A percentile compares a stretch with the other conserved stretches of the same genome.
These are phyloP conservation scores for Diachasmimorpha longicaudata DNA, from an alignment of 1,140 invertebrate species.

Conservation along the genomic window DNA sequence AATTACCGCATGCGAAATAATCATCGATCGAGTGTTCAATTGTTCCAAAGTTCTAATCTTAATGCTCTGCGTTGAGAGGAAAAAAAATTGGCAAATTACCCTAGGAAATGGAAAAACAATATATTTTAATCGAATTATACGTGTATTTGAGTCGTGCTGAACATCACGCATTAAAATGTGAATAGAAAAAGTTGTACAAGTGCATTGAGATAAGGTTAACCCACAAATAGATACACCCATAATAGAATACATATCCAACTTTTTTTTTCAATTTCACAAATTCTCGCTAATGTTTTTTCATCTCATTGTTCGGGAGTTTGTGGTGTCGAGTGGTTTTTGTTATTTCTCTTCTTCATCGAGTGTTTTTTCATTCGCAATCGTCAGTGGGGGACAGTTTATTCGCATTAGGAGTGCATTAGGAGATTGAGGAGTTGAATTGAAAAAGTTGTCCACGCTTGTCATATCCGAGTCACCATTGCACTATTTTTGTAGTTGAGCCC, in stretches of 20 bases:
- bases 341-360: background rate
- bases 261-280: conserved; percentile 16
- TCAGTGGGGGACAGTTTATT: conserved; percentile 1
- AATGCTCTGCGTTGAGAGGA: background rate
- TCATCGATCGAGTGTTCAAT: background rate
- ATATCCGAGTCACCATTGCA: conserved; percentile 34
- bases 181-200: conserved; percentile 9
- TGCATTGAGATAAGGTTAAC: conserved; percentile 38
- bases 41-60: background rate
- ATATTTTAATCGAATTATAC: background rate
- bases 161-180: conserved; percentile 25
- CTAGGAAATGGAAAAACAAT: background rate
- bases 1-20: background rate
- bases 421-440: background rate
- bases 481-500: conserved; percentile 42
- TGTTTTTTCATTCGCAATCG: background rate
- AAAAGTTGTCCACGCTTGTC: conserved; percentile 31
- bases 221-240: conserved; percentile 26
- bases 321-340: background rate
- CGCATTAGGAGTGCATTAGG: conserved; percentile 14
- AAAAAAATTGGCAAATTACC: background rate
- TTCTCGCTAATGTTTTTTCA: background rate
- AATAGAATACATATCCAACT: conserved; percentile 19
- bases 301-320: background rate
- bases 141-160: background rate